Evolutionary conservation across 1,140 invertebrate species (phyloP), one percentile per base, ranked within the genome.

Genomic region (Euborellia annulipes): DNA sequence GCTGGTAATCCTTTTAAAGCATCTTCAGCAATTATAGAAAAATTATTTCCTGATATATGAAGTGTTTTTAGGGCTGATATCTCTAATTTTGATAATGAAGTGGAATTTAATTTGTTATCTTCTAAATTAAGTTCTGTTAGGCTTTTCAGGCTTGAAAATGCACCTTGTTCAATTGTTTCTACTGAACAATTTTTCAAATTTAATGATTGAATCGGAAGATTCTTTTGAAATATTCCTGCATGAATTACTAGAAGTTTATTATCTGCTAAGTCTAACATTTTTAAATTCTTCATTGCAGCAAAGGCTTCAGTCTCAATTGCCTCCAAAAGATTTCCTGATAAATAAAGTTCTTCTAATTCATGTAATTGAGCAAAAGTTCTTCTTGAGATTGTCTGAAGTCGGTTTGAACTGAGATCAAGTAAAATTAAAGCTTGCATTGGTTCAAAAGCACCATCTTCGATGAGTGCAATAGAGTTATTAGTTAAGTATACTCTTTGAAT

Each of bases 401-500:
- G 39, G 62, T 90, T 90, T 53, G 74, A 72, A 55, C 82, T 85
- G 34, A 88, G 56, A 53, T 88, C 83, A 41, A 90, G 66, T 55
- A 77, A 85, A 53, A 79, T 79, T 17, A 90, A 60, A 20, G 73
- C 73, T 51, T 76, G 74, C 67, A 90, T 74, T 3, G 76, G 73
- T 51, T 71, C 70, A 58, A 90, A 91, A 9, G 84, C 76, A 18
- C 72, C 75, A 55, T 83, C 76, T 58, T 89, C 83, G 52, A 91
- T 88, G 38, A 69, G 67, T 6, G 74, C 69, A 52, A 90, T 85
- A 11, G 72, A 75, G 63, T 91, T 91, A 54, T 90, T 82, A 42
- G 78, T 85, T 44, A 91, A 61, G 63, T 87, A 87, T 2, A 90
- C 64, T 41, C 83, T 69, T 55, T 85, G 78, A 36, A 87, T 75